phyloP scores from a whole-genome alignment of 2,113 vertebrate genomes.

The Manacus vitellinus region DNA sequence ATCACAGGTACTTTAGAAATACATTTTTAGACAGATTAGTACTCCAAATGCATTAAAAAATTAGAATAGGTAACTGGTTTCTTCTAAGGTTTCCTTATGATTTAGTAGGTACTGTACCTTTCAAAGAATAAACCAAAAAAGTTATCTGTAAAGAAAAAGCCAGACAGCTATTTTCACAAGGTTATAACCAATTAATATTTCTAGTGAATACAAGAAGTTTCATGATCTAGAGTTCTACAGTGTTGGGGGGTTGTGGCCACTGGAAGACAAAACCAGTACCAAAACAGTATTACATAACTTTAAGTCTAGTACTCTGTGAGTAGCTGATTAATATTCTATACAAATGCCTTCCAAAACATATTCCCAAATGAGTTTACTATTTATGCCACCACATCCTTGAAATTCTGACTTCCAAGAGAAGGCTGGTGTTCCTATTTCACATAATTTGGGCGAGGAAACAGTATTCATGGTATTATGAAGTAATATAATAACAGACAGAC shows the following conservation, averaged over 20 bases:
- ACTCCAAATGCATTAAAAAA: background rate
- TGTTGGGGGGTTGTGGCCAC: background rate
- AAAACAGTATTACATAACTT: background rate
- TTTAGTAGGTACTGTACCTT: background rate
- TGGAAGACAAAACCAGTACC: background rate
- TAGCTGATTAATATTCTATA: background rate
- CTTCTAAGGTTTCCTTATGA: background rate
- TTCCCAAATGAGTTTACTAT: background rate
- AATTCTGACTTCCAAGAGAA: background rate
- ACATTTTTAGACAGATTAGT: background rate
- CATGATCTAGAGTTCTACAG: background rate
- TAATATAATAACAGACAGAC: background rate
- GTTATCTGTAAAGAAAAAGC: background rate
- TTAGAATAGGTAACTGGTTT: background rate
- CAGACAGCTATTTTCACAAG: background rate
- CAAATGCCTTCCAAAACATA: background rate
- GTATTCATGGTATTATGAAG: background rate
- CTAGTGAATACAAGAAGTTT: background rate
- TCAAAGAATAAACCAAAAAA: background rate
- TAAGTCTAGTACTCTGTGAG: background rate
- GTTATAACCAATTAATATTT: background rate
- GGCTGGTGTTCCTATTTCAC: background rate
- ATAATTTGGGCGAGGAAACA: background rate
- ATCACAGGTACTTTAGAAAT: background rate
- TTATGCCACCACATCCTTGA: background rate